Percentiles rank a stretch among this genome's conserved stretches.
These are phyloP conservation scores for Aromia moschata DNA, from an alignment of 2,888 invertebrate species.

Conservation along the genomic window DNA sequence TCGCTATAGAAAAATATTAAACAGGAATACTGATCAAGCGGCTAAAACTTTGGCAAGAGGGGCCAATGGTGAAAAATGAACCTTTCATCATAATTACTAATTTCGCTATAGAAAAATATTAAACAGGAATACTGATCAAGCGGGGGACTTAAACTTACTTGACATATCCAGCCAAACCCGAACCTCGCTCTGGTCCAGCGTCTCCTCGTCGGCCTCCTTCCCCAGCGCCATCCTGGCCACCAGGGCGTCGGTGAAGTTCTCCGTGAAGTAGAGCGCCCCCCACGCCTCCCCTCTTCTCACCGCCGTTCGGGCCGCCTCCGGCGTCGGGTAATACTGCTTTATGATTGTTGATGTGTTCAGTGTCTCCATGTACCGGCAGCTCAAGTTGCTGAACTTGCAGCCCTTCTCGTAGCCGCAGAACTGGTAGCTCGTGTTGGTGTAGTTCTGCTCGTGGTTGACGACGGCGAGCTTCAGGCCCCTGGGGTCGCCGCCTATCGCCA, in stretches of 20 bases:
- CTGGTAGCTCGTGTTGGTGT: constrained; percentile 58
- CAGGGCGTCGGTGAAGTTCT: constrained; percentile 88
- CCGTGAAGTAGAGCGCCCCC: constrained; percentile 89
- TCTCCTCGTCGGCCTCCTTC: constrained; percentile 85
- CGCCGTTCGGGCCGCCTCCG: constrained; percentile 74
- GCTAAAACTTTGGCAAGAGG: too few relatives aligned
- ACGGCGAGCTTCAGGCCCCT: constrained; percentile 83
- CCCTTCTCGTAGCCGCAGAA: constrained; percentile 62
- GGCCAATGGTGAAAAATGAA: too few relatives aligned
- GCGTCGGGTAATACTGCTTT: constrained; percentile 74
- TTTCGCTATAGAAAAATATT: too few relatives aligned
- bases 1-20: too few relatives aligned
- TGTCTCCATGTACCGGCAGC: constrained; percentile 72
- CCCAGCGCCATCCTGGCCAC: constrained; percentile 83
- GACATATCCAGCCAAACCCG: constrained; percentile 93
- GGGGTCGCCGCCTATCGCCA: constrained; percentile 90
- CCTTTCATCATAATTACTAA: too few relatives aligned
- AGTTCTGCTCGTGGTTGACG: constrained; percentile 72
- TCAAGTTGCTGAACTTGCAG: constrained; percentile 77
- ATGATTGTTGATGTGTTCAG: constrained; percentile 68
- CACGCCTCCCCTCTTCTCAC: constrained; percentile 83
- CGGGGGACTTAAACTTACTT: constrained; percentile 67
- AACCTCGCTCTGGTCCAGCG: constrained; percentile 86
- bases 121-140: too few relatives aligned
- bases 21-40: too few relatives aligned